These are phyloP conservation scores for Ciona savignyi DNA, from an alignment of 23 tunicate genomes.

Conservation along the genomic window DNA sequence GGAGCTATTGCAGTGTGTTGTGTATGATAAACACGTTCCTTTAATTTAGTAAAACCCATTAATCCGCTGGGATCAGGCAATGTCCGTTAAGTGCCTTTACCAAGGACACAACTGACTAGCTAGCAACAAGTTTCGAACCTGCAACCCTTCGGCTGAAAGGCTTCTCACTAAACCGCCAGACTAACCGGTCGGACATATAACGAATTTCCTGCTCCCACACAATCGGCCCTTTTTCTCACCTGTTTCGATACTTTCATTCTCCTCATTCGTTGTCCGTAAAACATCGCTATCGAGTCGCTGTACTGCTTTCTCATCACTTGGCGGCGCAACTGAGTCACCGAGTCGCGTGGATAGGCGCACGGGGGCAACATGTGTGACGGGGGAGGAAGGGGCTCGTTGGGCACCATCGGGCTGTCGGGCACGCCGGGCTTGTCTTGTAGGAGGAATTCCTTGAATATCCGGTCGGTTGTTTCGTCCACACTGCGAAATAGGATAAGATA, in stretches of 20 bases:
- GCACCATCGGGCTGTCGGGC: neutral
- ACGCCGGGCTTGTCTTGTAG: conserved; percentile 15
- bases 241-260: conserved; percentile 61
- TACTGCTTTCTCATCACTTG: conserved; percentile 86
- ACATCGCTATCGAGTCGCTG: conserved; percentile 86
- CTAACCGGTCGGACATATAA: too few relatives aligned
- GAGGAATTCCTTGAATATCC: conserved; percentile 63
- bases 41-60: too few relatives aligned
- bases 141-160: too few relatives aligned
- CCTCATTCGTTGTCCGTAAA: conserved; percentile 70
- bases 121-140: too few relatives aligned
- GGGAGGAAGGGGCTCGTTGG: conserved; percentile 43
- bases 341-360: conserved; percentile 6
- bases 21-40: too few relatives aligned
- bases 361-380: conserved; percentile 71
- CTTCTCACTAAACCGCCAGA: too few relatives aligned
- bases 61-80: too few relatives aligned
- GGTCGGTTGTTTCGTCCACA: conserved; percentile 65
- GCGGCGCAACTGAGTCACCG: conserved; percentile 50
- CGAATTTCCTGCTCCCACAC: too few relatives aligned
- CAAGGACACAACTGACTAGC: too few relatives aligned
- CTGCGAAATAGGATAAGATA: conserved; percentile 11
- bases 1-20: too few relatives aligned
- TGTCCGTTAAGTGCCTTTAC: too few relatives aligned
- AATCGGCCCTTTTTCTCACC: conserved; percentile 32